Base-by-base conservation (phyloP, 64 coral and sea anemone genomes). In the Dendronephthya gigantea region DNA sequence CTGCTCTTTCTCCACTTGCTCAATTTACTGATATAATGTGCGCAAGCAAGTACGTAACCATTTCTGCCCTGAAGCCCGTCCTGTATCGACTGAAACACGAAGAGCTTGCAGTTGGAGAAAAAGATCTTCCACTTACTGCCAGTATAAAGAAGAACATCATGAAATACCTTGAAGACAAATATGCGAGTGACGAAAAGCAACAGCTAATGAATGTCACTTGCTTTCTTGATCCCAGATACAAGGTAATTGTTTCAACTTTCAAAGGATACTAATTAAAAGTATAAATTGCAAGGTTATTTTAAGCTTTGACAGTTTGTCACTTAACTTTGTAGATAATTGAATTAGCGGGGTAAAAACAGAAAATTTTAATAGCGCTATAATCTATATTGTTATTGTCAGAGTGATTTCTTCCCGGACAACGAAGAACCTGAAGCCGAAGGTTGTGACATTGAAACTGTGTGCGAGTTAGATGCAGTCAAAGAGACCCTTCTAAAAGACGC, bases 151-250 rank as follows among this genome's bases (percentile, higher is more conserved):
- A 9, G 9, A 70, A 70, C 23, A 70, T 70, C 66, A 70, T 70
- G 66, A 70, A 70, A 9, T 70, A 70, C 66, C 66, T 70, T n/a
- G 8, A 70, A 70, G 66, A 70, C 9, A 70, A 70, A 70, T 70
- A 70, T 70, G 66, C 66, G 25, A 70, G 66, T 70, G 66, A 70
- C 9, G 66, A 70, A 9, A 70, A 70, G 66, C 25, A 9, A n/a
- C 66, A 70, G 66, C 66, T 70, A n/a, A 70, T 70, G 66, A 70
- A 70, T 70, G 66, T 70, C 66, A 70, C 66, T 70, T 70, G 66
- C 66, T 70, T 70, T 70, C 66, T 70, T 70, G 66, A 70, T 70
- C 66, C 66, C 66, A 70, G 66, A 70, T 70, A 70, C 66, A 70
- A 70, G 66, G 66, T 70, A 70, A 7, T 9, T 8, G 6, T 9